Evolutionary conservation across 2,888 invertebrate species (phyloP).

Genomic region (Pheosia tremula): DNA sequence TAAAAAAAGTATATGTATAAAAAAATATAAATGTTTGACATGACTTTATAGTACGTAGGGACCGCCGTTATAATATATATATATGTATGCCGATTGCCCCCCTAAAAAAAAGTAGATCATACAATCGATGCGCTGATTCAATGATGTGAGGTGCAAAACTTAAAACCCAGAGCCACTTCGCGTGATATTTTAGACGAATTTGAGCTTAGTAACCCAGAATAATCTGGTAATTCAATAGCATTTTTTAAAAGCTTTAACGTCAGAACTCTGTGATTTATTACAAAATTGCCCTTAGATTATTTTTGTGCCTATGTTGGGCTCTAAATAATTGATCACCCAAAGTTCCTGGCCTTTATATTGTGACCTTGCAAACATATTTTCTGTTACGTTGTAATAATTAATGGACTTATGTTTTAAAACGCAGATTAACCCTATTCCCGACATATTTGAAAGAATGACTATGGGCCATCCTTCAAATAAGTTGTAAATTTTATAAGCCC

Average conservation of each 20-base stretch:
- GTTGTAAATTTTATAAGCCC: too few relatives aligned
- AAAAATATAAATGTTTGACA: too few relatives aligned
- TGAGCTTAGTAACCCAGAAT: neutral
- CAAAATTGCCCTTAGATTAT: neutral
- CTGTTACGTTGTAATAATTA: conserved; percentile 1
- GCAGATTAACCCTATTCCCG: too few relatives aligned
- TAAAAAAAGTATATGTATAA: too few relatives aligned
- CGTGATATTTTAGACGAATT: neutral
- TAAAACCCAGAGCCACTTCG: neutral
- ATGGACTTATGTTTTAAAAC: neutral
- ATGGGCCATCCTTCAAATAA: too few relatives aligned
- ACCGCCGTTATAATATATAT: too few relatives aligned
- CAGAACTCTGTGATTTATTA: conserved; percentile 4
- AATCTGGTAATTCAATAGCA: conserved; percentile 1
- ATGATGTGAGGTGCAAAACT: too few relatives aligned
- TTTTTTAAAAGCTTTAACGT: conserved; percentile 3
- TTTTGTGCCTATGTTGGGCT: conserved; percentile 3
- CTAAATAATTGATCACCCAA: conserved; percentile 6
- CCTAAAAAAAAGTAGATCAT: too few relatives aligned
- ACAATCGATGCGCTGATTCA: too few relatives aligned
- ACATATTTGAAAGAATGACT: too few relatives aligned
- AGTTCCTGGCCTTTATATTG: conserved; percentile 4
- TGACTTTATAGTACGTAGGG: too few relatives aligned
- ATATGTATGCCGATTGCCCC: too few relatives aligned
- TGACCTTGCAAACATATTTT: conserved; percentile 5